These are phyloP conservation scores for Galerucella nymphaeae DNA, from an alignment of 2,888 invertebrate genomes.

Conservation along the genomic window DNA sequence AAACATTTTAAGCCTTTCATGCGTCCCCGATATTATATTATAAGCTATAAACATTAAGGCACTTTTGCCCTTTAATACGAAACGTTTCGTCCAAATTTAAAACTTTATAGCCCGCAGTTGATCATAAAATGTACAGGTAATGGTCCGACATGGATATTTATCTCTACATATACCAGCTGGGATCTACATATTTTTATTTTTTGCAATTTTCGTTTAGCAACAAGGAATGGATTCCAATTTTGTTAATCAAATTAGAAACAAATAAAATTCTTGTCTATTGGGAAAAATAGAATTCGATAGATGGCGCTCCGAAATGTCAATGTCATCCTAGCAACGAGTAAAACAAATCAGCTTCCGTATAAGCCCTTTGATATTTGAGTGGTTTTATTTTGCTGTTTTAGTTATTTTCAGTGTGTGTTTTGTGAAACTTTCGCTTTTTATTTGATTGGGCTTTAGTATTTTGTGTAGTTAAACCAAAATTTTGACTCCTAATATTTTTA, in stretches of 20 bases:
- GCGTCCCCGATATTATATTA: background rate
- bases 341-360: too few relatives aligned
- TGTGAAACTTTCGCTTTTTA: too few relatives aligned
- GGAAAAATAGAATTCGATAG: too few relatives aligned
- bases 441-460: too few relatives aligned
- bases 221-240: background rate
- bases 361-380: too few relatives aligned
- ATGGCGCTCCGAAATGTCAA: too few relatives aligned
- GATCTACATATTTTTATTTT: conserved; percentile 3
- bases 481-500: too few relatives aligned
- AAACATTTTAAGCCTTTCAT: background rate
- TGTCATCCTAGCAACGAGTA: too few relatives aligned
- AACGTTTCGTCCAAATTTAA: conserved; percentile 7
- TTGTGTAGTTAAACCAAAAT: too few relatives aligned
- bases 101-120: conserved; percentile 6
- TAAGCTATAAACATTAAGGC: conserved; percentile 3
- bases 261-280: too few relatives aligned
- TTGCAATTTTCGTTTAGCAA: background rate
- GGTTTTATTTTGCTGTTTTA: too few relatives aligned
- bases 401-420: too few relatives aligned
- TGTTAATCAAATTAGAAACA: background rate
- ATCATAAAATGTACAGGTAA: conserved; percentile 15
- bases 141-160: background rate
- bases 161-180: background rate
- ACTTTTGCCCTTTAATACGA: conserved; percentile 5